Evolutionary conservation across 2,888 invertebrate genomes (phyloP), one percentile per base, ranked within the genome.

Genomic region (Troides oblongomaculatus): DNA sequence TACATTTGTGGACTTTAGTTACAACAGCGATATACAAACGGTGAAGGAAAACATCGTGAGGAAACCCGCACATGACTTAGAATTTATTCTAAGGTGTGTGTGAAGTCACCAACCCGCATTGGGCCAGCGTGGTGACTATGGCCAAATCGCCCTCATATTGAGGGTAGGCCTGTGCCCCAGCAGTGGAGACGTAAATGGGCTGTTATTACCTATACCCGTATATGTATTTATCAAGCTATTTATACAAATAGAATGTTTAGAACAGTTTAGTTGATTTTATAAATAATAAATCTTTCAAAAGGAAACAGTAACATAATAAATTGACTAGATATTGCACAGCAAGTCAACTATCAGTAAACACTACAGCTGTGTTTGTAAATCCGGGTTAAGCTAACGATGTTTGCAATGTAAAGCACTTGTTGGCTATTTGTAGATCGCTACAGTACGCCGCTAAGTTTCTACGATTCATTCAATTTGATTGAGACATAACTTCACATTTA

Each of bases 361-460:
- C 5, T 50, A 50, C 50, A 14, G 17, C 17, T 14, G 18, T 14
- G 46, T 50, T 50, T 18, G 50, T 62, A 50, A 62, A 62, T 62
- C 62, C 21, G 17, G 25, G 25, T 50, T 62, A 43, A 43, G 23
- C 62, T 50, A 62, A 62, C 62, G 25, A 43, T 62, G 50, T 50
- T 25, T 43, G 61, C 46, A 46, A 62, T 25, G 58, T 21, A 2
- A 58, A 58, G 58, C n/a, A 23, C 58, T 25, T 25, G 30, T 6
- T 23, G 7, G 59, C 30, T 10, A 59, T 25, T 59, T 59, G 59
- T 8, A 25, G 59, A 59, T 10, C 14, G 4, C 25, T 14, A 12
- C 30, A 59, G 59, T 12, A 3, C 10, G 25, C 58, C 10, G 17
- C 12, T 3, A 25, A 25, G 23, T 2, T 59, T 59, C 30, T 25